Evolutionary conservation across 1,140 invertebrate genomes (phyloP).

Genomic region (Scaptomyza pallida): DNA sequence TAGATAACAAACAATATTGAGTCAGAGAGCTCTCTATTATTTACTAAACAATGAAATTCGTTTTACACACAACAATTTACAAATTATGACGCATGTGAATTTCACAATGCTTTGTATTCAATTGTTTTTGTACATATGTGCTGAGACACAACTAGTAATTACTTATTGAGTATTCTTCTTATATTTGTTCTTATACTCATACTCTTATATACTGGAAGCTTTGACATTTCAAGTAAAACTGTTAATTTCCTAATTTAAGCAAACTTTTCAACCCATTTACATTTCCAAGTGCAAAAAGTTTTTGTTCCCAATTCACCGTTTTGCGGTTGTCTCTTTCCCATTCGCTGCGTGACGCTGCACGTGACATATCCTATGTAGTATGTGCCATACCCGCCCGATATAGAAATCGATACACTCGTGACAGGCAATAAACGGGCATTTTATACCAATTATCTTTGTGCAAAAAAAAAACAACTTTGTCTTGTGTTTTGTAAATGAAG

Average conservation of each 20-base stretch:
- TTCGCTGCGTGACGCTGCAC: constrained; percentile 43
- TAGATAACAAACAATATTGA: constrained; percentile 41
- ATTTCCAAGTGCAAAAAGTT: constrained; percentile 26
- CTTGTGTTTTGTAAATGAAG: constrained; percentile 46
- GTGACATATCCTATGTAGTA: constrained; percentile 67
- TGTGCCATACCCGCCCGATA: constrained; percentile 36
- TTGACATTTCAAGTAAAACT: too few relatives aligned
- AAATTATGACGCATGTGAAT: constrained; percentile 12
- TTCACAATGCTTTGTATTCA: not conserved
- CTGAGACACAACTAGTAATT: too few relatives aligned
- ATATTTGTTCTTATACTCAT: too few relatives aligned
- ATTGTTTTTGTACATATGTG: not conserved
- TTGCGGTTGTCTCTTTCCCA: constrained; percentile 28
- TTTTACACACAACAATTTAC: not conserved
- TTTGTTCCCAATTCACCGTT: constrained; percentile 37
- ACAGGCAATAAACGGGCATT: constrained; percentile 75
- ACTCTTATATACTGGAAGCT: too few relatives aligned
- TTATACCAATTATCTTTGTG: constrained; percentile 73
- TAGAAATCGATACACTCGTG: constrained; percentile 79
- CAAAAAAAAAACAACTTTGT: constrained; percentile 39
- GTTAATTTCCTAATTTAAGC: too few relatives aligned
- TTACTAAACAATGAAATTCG: constrained; percentile 17
- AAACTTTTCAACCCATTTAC: constrained; percentile 7
- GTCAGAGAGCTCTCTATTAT: constrained; percentile 3
- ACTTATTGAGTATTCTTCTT: too few relatives aligned